A percentile compares a stretch with the other conserved stretches of the same genome.
These are phyloP conservation scores for Vollenhovia emeryi DNA, from an alignment of 1,140 invertebrate genomes.

Conservation along the genomic window DNA sequence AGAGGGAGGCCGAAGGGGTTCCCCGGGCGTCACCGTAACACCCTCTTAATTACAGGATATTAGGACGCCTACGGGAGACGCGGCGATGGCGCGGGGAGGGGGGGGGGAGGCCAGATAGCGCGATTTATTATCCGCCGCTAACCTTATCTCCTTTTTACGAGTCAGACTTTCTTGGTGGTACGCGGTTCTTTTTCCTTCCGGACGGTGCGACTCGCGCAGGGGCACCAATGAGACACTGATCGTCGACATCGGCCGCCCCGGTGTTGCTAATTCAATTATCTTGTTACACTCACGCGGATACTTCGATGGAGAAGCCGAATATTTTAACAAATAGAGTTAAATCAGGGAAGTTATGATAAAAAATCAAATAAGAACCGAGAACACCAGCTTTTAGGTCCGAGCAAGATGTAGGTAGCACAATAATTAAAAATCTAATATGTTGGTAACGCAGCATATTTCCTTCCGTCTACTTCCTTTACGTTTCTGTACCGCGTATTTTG, in stretches of 20 bases:
- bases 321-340: background rate
- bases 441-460: no score
- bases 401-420: no score
- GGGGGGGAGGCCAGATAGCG: constrained; percentile 66
- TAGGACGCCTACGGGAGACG: constrained; percentile 75
- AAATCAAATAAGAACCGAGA: no score
- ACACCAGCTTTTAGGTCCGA: no score
- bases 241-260: no score
- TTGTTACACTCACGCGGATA: background rate
- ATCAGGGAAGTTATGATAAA: no score
- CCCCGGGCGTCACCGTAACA: constrained; percentile 80
- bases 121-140: constrained; percentile 72
- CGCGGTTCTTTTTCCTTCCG: constrained; percentile 15
- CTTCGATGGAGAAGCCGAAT: background rate
- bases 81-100: constrained; percentile 29
- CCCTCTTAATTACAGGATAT: constrained; percentile 84
- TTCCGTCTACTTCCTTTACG: no score
- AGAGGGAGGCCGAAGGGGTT: constrained; percentile 80
- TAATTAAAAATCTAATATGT: no score
- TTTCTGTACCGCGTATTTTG: no score
- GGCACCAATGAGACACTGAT: background rate
- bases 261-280: constrained; percentile 12
- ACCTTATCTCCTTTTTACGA: constrained; percentile 71
- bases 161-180: constrained; percentile 49
- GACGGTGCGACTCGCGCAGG: background rate